Conservation (phyloP, 2,888 invertebrate species). For the Eristalis tenax region DNA sequence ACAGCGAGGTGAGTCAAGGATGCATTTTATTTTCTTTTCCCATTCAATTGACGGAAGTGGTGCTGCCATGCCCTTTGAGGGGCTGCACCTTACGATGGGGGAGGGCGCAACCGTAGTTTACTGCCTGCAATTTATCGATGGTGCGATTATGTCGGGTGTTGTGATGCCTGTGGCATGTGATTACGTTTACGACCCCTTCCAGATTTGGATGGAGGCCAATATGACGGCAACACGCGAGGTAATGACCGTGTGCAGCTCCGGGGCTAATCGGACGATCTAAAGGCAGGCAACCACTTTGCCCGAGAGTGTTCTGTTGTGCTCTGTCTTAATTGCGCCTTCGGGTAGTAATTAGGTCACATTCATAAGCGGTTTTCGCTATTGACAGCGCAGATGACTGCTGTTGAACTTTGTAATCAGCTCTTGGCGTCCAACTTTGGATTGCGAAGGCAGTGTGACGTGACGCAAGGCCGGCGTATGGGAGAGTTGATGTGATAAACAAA, state of each 20-base stretch:
- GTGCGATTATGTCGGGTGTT: constrained; percentile 6
- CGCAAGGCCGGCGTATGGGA: neutral
- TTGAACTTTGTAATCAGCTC: neutral
- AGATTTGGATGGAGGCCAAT: constrained; percentile 7
- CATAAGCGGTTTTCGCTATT: neutral
- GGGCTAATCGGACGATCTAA: neutral
- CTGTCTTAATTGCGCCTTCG: neutral
- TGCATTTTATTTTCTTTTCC: neutral
- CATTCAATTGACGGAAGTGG: neutral
- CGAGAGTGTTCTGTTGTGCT: too few relatives aligned
- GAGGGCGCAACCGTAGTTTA: neutral
- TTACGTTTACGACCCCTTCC: neutral
- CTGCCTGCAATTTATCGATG: constrained; percentile 4
- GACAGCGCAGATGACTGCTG: neutral
- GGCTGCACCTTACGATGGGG: neutral
- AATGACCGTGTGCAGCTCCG: neutral
- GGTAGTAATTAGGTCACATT: neutral
- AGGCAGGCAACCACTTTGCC: neutral
- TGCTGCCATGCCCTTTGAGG: too few relatives aligned
- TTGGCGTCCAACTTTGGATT: neutral
- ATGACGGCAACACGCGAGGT: constrained; percentile 7
- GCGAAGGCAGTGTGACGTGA: neutral
- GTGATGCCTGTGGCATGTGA: neutral
- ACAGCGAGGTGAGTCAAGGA: constrained; percentile 82
- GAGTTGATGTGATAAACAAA: too few relatives aligned